Evolutionary conservation across 1,140 invertebrate species (phyloP).

Genomic region (Orchestia grillus): DNA sequence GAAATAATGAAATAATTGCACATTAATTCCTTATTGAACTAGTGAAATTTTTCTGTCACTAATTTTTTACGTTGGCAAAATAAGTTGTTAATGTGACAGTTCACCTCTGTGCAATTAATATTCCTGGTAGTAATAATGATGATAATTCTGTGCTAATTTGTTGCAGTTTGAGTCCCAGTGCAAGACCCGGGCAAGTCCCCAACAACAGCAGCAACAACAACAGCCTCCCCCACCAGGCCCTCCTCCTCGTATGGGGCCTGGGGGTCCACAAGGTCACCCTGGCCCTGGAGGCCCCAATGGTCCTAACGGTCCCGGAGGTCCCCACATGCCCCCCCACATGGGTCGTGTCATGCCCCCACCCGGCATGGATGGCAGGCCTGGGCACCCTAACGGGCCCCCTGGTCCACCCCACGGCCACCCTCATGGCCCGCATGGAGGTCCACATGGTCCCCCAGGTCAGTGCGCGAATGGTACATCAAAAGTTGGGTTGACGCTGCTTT

Average conservation of each 20-base stretch:
- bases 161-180: constrained; percentile 88
- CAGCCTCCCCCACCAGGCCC: constrained; percentile 75
- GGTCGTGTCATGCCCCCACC: constrained; percentile 78
- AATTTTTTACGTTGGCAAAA: too few species aligned
- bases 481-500: not conserved
- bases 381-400: constrained; percentile 63
- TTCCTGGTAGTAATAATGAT: too few species aligned
- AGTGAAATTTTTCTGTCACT: too few species aligned
- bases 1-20: too few species aligned
- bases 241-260: constrained; percentile 64
- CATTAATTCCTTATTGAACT: too few species aligned
- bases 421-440: constrained; percentile 74
- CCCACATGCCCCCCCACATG: constrained; percentile 79
- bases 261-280: constrained; percentile 58
- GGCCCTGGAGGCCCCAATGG: constrained; percentile 9
- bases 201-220: constrained; percentile 79
- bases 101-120: too few species aligned
- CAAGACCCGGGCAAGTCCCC: constrained; percentile 84
- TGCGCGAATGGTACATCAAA: constrained; percentile 69
- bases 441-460: constrained; percentile 60
- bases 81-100: too few species aligned
- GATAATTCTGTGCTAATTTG: not conserved
- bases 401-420: constrained; percentile 75
- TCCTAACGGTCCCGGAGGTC: constrained; percentile 72
- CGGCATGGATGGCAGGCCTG: constrained; percentile 73